Percentiles rank a stretch among this genome's conserved stretches.
These are phyloP conservation scores for Meda fulgida DNA, from an alignment of 2,797 vertebrate species.

Conservation along the genomic window DNA sequence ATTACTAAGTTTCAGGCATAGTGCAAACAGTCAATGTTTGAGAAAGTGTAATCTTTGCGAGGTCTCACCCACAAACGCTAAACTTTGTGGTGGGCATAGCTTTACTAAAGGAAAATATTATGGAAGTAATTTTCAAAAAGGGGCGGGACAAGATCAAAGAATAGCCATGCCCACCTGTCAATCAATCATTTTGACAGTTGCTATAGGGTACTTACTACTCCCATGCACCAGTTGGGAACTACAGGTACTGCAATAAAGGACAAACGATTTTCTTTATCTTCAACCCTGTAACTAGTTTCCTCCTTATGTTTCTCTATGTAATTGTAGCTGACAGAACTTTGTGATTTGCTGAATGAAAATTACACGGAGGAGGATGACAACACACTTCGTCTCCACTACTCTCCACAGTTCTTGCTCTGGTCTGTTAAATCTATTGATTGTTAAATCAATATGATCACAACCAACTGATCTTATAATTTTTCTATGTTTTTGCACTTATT, in stretches of 20 bases:
- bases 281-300: not conserved
- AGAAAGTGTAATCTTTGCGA: too few species aligned
- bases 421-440: slow-evolving; percentile 69
- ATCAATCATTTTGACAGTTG: too few species aligned
- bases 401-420: slow-evolving; percentile 90
- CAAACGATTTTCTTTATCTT: not conserved
- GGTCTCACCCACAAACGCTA: too few species aligned
- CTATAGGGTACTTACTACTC: too few species aligned
- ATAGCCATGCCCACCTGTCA: too few species aligned
- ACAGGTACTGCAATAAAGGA: not conserved
- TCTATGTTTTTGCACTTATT: not conserved
- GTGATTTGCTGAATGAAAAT: slow-evolving; percentile 85
- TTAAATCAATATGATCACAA: not conserved
- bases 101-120: too few species aligned
- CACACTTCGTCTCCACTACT: slow-evolving; percentile 89
- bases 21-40: too few species aligned
- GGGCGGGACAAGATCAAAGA: too few species aligned
- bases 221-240: not conserved
- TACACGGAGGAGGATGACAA: slow-evolving; percentile 88
- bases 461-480: not conserved
- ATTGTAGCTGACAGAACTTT: slow-evolving; percentile 83
- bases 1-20: too few species aligned
- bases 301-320: not conserved
- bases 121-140: too few species aligned
- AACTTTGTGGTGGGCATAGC: too few species aligned